phyloP scores from a whole-genome alignment of 2,888 invertebrate genomes.

The Tipula unca region DNA sequence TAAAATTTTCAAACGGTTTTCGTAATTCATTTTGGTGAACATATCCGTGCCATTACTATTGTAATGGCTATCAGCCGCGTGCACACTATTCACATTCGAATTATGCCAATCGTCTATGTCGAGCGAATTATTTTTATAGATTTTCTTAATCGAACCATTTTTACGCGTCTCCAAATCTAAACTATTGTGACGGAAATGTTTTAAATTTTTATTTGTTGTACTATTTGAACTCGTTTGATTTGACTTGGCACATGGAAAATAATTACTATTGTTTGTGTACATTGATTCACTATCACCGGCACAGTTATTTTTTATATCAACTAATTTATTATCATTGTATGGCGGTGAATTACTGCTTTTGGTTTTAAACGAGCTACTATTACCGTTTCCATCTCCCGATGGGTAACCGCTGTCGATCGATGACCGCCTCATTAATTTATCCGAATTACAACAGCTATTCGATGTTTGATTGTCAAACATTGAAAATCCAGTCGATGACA shows the following conservation, averaged over 20 bases:
- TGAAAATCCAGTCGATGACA: neutral
- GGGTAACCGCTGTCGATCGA: neutral
- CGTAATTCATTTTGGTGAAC: constrained; percentile 28
- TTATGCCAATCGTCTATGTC: neutral
- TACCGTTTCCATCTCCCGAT: neutral
- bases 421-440: neutral
- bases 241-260: neutral
- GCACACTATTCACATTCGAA: neutral
- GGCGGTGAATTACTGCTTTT: neutral
- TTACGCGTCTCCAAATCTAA: constrained; percentile 2
- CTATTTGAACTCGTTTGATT: neutral
- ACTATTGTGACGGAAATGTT: neutral
- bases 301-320: neutral
- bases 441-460: neutral
- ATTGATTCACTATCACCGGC: neutral
- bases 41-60: neutral
- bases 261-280: neutral
- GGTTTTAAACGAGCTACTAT: neutral
- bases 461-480: neutral
- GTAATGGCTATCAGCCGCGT: neutral
- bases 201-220: neutral
- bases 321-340: neutral
- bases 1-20: constrained; percentile 30
- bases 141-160: neutral
- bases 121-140: neutral